Base-by-base conservation (phyloP, 2,888 invertebrate genomes). In the Lissocephala sabroskyi region DNA sequence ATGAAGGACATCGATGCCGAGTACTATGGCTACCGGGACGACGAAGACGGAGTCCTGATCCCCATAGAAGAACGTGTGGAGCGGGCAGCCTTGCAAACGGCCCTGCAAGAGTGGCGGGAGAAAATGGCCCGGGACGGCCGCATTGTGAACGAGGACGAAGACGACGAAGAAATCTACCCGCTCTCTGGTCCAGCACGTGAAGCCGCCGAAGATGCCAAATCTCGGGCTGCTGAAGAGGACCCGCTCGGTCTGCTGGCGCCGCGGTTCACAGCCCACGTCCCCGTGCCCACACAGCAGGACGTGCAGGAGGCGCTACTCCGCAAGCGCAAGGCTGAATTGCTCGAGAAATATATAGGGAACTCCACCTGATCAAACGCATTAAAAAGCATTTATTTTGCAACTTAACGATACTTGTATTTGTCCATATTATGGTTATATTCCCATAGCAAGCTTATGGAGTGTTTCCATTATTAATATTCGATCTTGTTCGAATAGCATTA, bases 1-100 rank as follows among this genome's bases (percentile, higher is more conserved):
- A 98, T 98, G 97, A 93, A 96, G 66, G 94, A 98, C 80, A 95
- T 99, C 30, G 98, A 99, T 86, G 98, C 98, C 0, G 97, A 97
- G 85, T 99, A 99, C 86, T 99, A 99, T 85, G 99, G 99, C 0
- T 98, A 97, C 84, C 87, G 97, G 73, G 99, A 99, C 84, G 99
- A 99, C 74, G 99, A 99, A 79, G 99, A 99, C 83, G 98, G 98
- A 0, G 89, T 98, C 43, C 86, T 99, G 36, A 86, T 95, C 56
- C 98, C 98, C 0, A 81, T 96, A 2, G 99, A 99, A 84, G 87
- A 89, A 62, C 89, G 89, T 53, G 90, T 90, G 26, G 96, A 97
- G 86, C 90, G 89, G 75, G 86, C 88, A 78, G 90, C 92, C 87
- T 81, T 80, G 2, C 77, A 78, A 51, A 68, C 67, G 54, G 89